These are phyloP conservation scores for Chelonus formosanus DNA, from an alignment of 2,888 invertebrate species.

Conservation along the genomic window DNA sequence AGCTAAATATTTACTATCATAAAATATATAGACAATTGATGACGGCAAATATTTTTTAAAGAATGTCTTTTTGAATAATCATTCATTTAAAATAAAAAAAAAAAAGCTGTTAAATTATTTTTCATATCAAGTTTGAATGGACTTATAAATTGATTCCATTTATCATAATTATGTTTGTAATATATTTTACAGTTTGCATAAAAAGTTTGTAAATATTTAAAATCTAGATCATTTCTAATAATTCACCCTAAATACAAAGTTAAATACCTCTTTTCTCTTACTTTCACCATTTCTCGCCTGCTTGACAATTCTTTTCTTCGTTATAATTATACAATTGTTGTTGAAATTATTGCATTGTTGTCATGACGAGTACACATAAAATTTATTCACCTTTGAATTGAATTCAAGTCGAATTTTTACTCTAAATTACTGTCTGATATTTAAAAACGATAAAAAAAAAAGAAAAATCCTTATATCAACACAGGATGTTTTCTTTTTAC, in stretches of 20 bases:
- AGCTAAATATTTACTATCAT: background rate
- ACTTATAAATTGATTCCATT: constrained; percentile 1
- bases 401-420: background rate
- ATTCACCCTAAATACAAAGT: too few relatives aligned
- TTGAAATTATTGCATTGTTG: constrained; percentile 26
- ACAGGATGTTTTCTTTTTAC: too few relatives aligned
- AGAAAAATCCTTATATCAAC: too few relatives aligned
- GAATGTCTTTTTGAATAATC: background rate
- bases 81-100: too few relatives aligned
- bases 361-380: background rate
- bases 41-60: too few relatives aligned
- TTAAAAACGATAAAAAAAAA: too few relatives aligned
- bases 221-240: too few relatives aligned
- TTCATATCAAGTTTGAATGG: too few relatives aligned
- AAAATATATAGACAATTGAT: too few relatives aligned
- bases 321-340: constrained; percentile 23
- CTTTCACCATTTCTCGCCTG: constrained; percentile 22
- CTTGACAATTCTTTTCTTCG: constrained; percentile 18
- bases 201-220: background rate
- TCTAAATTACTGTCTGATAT: background rate
- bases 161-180: background rate
- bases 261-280: constrained; percentile 8
- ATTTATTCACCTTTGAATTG: too few relatives aligned
- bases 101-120: too few relatives aligned
- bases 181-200: background rate